A percentile compares a stretch with the other conserved stretches of the same genome.
These are phyloP conservation scores for Carassius carassius DNA, from an alignment of 2,113 vertebrate genomes.

Conservation along the genomic window DNA sequence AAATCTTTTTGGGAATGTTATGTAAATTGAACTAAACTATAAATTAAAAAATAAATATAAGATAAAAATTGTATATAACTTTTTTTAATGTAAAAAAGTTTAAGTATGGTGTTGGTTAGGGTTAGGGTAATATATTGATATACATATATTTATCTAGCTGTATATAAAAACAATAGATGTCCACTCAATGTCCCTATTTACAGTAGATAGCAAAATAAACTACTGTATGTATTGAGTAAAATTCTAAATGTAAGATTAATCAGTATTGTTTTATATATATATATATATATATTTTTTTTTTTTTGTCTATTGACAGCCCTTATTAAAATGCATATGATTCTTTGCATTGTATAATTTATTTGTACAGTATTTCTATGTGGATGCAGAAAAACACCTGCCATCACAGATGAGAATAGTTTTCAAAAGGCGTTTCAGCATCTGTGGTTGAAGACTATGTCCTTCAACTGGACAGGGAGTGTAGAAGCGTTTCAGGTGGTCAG, in stretches of 20 bases:
- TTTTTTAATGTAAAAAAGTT: no score
- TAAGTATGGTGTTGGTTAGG: no score
- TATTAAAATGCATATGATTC: background rate
- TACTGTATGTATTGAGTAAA: no score
- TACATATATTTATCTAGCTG: no score
- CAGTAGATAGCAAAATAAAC: no score
- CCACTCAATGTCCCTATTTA: background rate
- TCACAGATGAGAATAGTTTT: slow-evolving; percentile 47
- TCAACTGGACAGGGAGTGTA: slow-evolving; percentile 52
- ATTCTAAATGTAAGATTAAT: no score
- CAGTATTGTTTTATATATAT: background rate
- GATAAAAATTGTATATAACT: background rate
- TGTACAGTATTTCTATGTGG: background rate
- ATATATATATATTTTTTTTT: no score
- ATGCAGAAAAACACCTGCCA: slow-evolving; percentile 18
- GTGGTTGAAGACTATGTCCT: slow-evolving; percentile 45
- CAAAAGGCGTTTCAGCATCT: slow-evolving; percentile 52
- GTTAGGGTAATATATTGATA: no score
- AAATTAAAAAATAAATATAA: background rate
- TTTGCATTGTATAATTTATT: background rate
- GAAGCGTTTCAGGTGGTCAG: slow-evolving; percentile 74
- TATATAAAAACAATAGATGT: background rate
- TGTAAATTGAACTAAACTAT: no score
- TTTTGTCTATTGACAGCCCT: background rate
- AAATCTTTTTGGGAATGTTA: no score